phyloP scores from a whole-genome alignment of 2,888 invertebrate genomes.

The Epistrophella euchroma region DNA sequence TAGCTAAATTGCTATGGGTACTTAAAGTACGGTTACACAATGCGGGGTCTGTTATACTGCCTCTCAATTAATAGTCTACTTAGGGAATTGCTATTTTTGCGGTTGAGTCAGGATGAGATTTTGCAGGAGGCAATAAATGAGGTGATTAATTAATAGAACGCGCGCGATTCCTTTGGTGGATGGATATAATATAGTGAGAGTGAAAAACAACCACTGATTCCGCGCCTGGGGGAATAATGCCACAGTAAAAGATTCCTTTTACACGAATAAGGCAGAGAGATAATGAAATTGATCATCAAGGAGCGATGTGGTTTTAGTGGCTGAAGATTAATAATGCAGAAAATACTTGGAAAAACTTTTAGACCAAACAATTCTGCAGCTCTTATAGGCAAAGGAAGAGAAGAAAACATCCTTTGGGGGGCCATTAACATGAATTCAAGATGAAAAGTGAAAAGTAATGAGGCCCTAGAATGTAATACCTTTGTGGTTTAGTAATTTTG shows the following conservation, averaged over 20 bases:
- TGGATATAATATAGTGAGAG: background rate
- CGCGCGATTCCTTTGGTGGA: constrained; percentile 46
- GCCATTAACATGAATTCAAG: constrained; percentile 70
- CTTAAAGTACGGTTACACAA: constrained; percentile 34
- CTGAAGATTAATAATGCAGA: constrained; percentile 70
- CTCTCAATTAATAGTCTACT: constrained; percentile 70
- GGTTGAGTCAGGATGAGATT: constrained; percentile 64
- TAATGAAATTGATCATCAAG: constrained; percentile 73
- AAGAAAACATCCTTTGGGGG: constrained; percentile 61
- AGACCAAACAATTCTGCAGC: background rate
- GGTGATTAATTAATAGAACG: constrained; percentile 74
- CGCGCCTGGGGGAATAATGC: constrained; percentile 4
- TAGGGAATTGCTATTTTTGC: constrained; percentile 69
- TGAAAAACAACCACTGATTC: constrained; percentile 4
- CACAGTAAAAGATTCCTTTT: constrained; percentile 30
- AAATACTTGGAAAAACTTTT: constrained; percentile 58
- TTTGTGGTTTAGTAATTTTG: constrained; percentile 63
- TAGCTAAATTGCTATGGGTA: constrained; percentile 59
- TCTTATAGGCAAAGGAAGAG: background rate
- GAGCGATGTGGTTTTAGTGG: constrained; percentile 56
- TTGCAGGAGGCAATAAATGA: constrained; percentile 56
- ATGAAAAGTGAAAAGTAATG: constrained; percentile 76
- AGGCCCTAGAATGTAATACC: constrained; percentile 46
- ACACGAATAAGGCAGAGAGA: constrained; percentile 38
- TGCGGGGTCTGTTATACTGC: background rate